Percentiles rank a stretch among this genome's conserved stretches.
phyloP scores from a whole-genome alignment of 2,888 invertebrate genomes.

The Cephus runcator region DNA sequence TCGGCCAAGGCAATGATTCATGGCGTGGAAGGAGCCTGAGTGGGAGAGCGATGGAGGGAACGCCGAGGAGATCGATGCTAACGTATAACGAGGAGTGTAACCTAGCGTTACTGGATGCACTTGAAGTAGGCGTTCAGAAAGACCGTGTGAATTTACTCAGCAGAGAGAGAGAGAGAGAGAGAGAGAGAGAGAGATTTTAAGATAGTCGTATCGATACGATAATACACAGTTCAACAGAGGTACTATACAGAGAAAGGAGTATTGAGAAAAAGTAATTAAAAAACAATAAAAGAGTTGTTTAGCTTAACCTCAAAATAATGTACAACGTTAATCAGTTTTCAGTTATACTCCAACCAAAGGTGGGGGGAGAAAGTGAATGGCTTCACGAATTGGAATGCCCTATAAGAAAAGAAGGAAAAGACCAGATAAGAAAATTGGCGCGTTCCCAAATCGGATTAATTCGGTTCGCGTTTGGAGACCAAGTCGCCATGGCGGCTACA shows the following conservation, averaged over 20 bases:
- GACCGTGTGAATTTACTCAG: neutral
- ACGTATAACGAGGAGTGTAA: neutral
- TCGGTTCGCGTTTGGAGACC: constrained; percentile 39
- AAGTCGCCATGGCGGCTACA: no score
- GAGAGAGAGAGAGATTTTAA: constrained; percentile 16
- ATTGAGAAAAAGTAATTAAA: no score
- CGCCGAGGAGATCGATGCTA: neutral
- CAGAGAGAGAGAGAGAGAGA: constrained; percentile 16
- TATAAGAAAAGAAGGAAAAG: no score
- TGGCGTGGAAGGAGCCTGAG: neutral
- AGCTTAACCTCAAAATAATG: neutral
- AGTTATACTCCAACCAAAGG: neutral
- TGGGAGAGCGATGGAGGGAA: neutral
- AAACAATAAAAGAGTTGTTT: neutral
- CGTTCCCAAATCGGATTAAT: constrained; percentile 51
- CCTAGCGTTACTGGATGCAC: neutral
- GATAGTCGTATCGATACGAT: neutral
- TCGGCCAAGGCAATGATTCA: neutral
- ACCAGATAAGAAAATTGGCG: constrained; percentile 31
- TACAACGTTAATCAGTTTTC: neutral
- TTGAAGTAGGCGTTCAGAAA: neutral
- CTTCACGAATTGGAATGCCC: no score
- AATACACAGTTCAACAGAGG: no score
- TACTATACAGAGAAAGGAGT: no score
- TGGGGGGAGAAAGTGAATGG: no score